phyloP scores from a whole-genome alignment of 2,113 vertebrate genomes.

The Rhinoptilus africanus region DNA sequence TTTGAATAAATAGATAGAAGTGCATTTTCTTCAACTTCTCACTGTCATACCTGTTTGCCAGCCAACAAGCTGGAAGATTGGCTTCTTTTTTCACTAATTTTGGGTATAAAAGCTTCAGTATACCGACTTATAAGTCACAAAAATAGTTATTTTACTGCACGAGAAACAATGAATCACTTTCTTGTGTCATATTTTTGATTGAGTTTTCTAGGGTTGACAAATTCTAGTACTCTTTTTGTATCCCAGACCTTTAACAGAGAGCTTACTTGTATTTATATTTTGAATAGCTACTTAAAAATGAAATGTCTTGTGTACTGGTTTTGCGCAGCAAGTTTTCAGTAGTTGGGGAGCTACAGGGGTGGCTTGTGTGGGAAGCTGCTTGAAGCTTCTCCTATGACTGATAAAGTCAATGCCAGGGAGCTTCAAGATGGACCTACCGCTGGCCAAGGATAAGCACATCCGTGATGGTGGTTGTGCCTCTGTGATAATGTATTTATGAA shows the following conservation, averaged over 20 bases:
- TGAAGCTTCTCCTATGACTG: accelerated
- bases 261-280: not conserved
- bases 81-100: not conserved
- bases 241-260: not conserved
- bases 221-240: not conserved
- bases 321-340: not conserved
- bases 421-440: accelerated
- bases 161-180: not conserved
- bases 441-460: not conserved
- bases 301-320: not conserved
- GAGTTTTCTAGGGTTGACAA: not conserved
- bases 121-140: not conserved
- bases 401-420: not conserved
- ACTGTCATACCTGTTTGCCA: not conserved
- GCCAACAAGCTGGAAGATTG: not conserved
- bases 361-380: not conserved
- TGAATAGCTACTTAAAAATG: conserved; percentile 21
- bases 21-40: not conserved
- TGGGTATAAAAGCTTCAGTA: not conserved
- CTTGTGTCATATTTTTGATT: not conserved
- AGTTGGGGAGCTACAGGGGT: accelerated
- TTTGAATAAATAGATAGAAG: not conserved
- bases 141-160: not conserved
- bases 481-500: too few species aligned
- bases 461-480: accelerated